Percentiles rank a stretch among this genome's conserved stretches.
These are phyloP conservation scores for Poliocrania exsul DNA, from an alignment of 2,797 vertebrate species.

Conservation along the genomic window DNA sequence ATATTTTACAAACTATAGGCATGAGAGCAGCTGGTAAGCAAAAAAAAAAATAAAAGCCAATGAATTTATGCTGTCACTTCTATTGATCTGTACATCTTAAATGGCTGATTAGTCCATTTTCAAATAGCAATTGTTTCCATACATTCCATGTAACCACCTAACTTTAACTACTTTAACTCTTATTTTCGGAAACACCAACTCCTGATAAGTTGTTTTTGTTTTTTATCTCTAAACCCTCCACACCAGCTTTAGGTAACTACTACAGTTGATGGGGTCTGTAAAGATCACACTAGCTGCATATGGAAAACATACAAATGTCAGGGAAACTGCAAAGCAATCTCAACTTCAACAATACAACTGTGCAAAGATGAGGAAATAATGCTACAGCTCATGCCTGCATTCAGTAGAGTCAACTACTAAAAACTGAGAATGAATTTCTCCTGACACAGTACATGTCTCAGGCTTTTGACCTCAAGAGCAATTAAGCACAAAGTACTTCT, in stretches of 20 bases:
- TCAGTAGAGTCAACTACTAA: constrained; percentile 31
- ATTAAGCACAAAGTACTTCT: constrained; percentile 75
- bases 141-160: constrained; percentile 3
- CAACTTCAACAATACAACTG: not conserved
- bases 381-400: not conserved
- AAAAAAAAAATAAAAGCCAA: constrained; percentile 67
- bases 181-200: not conserved
- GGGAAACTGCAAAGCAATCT: not conserved
- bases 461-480: constrained; percentile 73
- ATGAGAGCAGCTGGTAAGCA: constrained; percentile 71
- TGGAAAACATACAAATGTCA: not conserved
- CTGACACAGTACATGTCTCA: constrained; percentile 58
- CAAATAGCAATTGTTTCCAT: constrained; percentile 56
- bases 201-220: not conserved
- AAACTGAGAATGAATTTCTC: constrained; percentile 51
- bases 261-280: not conserved
- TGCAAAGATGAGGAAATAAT: not conserved
- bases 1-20: constrained; percentile 76
- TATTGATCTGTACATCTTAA: constrained; percentile 73
- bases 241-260: not conserved
- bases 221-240: not conserved
- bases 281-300: not conserved
- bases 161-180: constrained; percentile 45
- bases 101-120: constrained; percentile 68
- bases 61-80: constrained; percentile 61